Base-by-base conservation (phyloP, 2,113 vertebrate species). In the Catharus bicknelli region DNA sequence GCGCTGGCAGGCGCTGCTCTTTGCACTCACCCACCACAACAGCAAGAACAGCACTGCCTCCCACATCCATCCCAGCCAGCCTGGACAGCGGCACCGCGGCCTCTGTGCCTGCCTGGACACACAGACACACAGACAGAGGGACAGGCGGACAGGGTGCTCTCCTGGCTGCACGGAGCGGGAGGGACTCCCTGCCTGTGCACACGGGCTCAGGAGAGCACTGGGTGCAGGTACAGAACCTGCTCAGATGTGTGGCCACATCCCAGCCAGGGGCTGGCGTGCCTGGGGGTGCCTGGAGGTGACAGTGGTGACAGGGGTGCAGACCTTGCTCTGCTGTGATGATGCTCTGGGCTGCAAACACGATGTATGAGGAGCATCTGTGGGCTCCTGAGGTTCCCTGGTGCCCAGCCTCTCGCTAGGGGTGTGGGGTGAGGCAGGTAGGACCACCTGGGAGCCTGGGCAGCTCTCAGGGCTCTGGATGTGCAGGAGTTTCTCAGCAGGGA, bases 11-110 rank as follows among this genome's bases (percentile, higher is more conserved):
- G 54, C 13, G 47, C 90, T 88, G 88, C 79, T 93, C 86, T 88
- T 88, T 84, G 88, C 93, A 95, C 86, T 90, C 91, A 91, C 91
- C 83, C 88, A 75, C 87, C 86, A 84, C 83, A 81, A 40, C 34
- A 34, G 34, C 34, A 34, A 34, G 34, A 34, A 34, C 95, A 94
- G 69, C 90, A 86, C 85, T 20, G 9, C 86, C 75, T 90, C 75
- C 89, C 85, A 72, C 93, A 74, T 72, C 86, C 72, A 88, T 70
- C 83, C 78, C 51, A 36, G 84, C 8, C 75, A 77, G 20, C 83
- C 58, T 69, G 72, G 80, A 81, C 55, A 66, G 72, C 61, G 48
- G 72, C 86, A 94, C 61, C 79, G 16, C 4, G 82, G n/a, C 62
- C 55, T 80, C 84, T 77, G 61, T 12, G 50, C 64, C 86, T 50